These are phyloP conservation scores for Drosophila bipectinata DNA, from an alignment of 1,140 invertebrate genomes.

Conservation along the genomic window DNA sequence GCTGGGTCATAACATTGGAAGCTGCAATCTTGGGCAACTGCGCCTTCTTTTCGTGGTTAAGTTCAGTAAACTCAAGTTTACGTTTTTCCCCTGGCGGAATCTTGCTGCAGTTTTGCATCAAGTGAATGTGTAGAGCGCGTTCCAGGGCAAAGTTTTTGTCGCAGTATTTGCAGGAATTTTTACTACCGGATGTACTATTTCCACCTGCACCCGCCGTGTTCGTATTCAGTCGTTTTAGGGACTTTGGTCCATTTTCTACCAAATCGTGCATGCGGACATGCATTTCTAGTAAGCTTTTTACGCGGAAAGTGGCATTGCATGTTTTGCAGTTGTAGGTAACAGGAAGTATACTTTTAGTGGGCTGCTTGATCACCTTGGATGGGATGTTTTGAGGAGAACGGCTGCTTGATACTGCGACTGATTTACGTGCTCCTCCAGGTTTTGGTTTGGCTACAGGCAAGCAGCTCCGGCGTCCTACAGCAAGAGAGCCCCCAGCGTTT, in stretches of 20 bases:
- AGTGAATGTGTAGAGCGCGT: slow-evolving; percentile 72
- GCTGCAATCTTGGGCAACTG: slow-evolving; percentile 57
- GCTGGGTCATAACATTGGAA: not conserved
- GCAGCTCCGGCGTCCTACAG: slow-evolving; percentile 41
- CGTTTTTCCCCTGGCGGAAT: slow-evolving; percentile 75
- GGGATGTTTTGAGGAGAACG: slow-evolving; percentile 1
- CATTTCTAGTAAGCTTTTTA: slow-evolving; percentile 49
- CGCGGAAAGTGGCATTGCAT: slow-evolving; percentile 45
- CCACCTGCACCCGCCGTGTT: slow-evolving; percentile 4
- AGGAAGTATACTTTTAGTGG: not conserved
- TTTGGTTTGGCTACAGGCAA: slow-evolving; percentile 33
- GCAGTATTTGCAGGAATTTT: slow-evolving; percentile 70
- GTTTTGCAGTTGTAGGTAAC: slow-evolving; percentile 37
- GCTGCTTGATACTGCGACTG: not conserved
- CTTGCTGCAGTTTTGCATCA: slow-evolving; percentile 74
- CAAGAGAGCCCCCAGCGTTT: slow-evolving; percentile 4
- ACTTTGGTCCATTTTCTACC: slow-evolving; percentile 33
- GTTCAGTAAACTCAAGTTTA: slow-evolving; percentile 69
- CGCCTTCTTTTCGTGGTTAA: slow-evolving; percentile 74
- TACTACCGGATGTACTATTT: not conserved
- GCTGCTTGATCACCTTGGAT: not conserved
- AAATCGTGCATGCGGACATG: slow-evolving; percentile 58
- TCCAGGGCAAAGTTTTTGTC: slow-evolving; percentile 76
- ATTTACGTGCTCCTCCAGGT: not conserved
- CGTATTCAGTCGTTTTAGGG: slow-evolving; percentile 13